Base-by-base conservation (phyloP, 37 sponge, comb jelly and placozoan genomes). In the Spongia lamella region DNA sequence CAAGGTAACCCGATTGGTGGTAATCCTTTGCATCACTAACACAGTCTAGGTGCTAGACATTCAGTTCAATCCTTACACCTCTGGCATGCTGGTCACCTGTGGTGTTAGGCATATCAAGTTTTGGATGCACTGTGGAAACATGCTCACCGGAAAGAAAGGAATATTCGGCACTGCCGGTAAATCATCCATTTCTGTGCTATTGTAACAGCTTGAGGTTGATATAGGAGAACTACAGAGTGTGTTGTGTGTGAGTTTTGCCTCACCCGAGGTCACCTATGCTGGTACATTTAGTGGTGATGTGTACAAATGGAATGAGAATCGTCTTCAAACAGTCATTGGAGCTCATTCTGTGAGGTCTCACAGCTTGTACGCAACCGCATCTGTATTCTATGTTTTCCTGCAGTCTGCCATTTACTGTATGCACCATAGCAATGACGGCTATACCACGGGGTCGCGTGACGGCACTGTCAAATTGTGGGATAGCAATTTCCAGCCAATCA, bases 61-160 rank as follows among this genome's bases (percentile, higher is more conserved):
- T 49, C 75, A 92, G 73, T 96, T 96, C 56, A 88, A 77, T 32
- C 96, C 96, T n/a, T 40, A 63, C 39, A 47, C 70, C 7, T 32
- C 79, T 19, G 15, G 14, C 17, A 24, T 29, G 9, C 62, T 96
- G 36, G 90, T 96, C 22, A 86, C 90, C 0, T 97, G 95, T 77
- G 98, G 98, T 24, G 94, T 97, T 21, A 94, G 91, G 30, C 95
- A 97, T 70, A 89, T 97, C 33, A 97, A 94, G 75, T 97, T 97
- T 73, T 97, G 98, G 98, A 89, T 78, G 19, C 75, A 88, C 26
- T 87, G 87, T 72, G 98, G 98, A 0, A 97, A 97, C 72, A 61
- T 87, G 9, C 90, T 97, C 39, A 59, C 80, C 61, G 75, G 78
- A 30, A 91, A 91, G 80, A 85, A 86, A 33, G 98, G 98, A 6